phyloP scores from a whole-genome alignment of 2,797 vertebrate genomes.

The Picus viridis region DNA sequence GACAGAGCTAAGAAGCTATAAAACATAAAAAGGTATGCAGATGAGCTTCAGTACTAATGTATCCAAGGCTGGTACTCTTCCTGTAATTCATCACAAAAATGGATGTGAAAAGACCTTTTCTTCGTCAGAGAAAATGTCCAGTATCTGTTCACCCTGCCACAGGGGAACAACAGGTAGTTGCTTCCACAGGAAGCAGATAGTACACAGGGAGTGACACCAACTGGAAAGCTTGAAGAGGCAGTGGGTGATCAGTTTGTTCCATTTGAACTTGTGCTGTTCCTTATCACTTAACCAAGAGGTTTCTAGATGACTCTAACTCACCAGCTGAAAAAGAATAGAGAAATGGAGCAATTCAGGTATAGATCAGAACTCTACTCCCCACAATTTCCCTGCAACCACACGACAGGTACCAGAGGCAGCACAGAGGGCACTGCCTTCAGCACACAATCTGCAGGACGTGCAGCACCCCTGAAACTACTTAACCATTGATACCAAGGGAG shows the following conservation, averaged over 20 bases:
- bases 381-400: background rate
- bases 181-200: background rate
- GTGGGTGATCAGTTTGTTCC: background rate
- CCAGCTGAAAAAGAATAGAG: background rate
- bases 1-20: background rate
- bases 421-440: background rate
- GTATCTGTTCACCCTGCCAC: background rate
- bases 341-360: background rate
- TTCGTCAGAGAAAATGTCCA: background rate
- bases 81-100: background rate
- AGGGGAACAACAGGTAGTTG: background rate
- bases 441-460: background rate
- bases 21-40: background rate
- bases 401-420: rapidly evolving
- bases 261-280: background rate
- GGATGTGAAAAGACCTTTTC: background rate
- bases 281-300: background rate
- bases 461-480: background rate
- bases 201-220: rapidly evolving
- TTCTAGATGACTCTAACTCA: background rate
- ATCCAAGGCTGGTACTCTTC: background rate
- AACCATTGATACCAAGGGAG: background rate
- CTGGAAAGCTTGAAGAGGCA: background rate
- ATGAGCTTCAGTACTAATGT: background rate
- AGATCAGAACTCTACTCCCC: background rate